Evolutionary conservation across 1,140 invertebrate genomes (phyloP).

Genomic region (Teleogryllus occipitalis): DNA sequence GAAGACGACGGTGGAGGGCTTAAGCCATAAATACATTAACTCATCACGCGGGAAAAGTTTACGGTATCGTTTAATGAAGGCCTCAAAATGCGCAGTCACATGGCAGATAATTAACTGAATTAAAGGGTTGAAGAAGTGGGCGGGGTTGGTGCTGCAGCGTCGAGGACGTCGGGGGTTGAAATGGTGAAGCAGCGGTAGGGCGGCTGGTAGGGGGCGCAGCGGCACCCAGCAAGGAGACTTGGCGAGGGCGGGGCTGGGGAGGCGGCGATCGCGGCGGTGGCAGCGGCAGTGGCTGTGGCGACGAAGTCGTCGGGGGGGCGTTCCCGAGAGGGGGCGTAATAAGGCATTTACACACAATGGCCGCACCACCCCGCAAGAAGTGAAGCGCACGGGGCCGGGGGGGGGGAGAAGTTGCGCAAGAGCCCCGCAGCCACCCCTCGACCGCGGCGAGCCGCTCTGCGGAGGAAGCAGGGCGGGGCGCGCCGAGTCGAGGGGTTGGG

Average conservation of each 20-base stretch:
- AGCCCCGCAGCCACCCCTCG: too few relatives aligned
- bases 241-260: background rate
- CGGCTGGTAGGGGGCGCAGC: too few relatives aligned
- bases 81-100: background rate
- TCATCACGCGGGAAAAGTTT: conserved; percentile 3
- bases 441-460: too few relatives aligned
- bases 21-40: background rate
- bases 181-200: background rate
- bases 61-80: conserved; percentile 1
- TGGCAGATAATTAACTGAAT: conserved; percentile 5
- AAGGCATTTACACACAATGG: too few relatives aligned
- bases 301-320: too few relatives aligned
- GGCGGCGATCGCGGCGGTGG: background rate
- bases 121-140: background rate
- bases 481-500: too few relatives aligned
- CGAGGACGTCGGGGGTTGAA: background rate
- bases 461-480: too few relatives aligned
- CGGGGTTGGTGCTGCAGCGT: background rate
- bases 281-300: too few relatives aligned
- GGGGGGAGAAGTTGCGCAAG: too few relatives aligned
- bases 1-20: background rate
- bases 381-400: too few relatives aligned
- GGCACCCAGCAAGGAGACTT: background rate
- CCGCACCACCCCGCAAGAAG: too few relatives aligned
- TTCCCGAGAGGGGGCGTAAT: too few relatives aligned